Evolutionary conservation across 2,113 vertebrate species (phyloP), one percentile per base, ranked within the genome.

Genomic region (Conger conger): DNA sequence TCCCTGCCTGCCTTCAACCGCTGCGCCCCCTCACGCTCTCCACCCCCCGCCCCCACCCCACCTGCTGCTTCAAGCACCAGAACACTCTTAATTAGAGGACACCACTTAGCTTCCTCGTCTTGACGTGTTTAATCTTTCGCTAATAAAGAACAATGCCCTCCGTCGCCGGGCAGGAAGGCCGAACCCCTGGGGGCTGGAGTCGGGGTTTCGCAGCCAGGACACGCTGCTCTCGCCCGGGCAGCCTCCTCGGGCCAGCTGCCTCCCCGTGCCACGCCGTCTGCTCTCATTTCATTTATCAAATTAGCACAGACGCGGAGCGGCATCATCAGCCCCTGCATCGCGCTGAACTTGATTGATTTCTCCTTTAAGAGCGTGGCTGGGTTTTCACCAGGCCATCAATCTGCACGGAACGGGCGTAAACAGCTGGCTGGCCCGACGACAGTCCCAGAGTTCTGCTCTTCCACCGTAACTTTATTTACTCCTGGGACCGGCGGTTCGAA

Each of bases 71-170:
- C 6, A 53, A n/a, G 6, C 40, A 30, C 23, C 30, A 78, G 73
- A 42, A 57, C 86, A 80, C 86, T 88, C 60, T 85, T 91, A 87
- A 91, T 87, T 87, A 88, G 85, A 38, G 82, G 33, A 15, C 87
- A 84, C 76, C 42, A 83, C 17, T 45, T 54, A 63, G 79, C 76
- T 78, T 30, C 33, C 54, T 76, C 23, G 84, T 76, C 87, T 37
- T 79, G 53, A 7, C 80, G 78, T 33, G 50, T 81, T 57, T 89
- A 86, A 86, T 89, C 86, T 88, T 87, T 79, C 73, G 53, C 57
- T 78, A 82, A 89, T 79, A 60, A 57, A 37, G 54, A 78, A 57
- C 80, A 50, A 68, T 81, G 82, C 81, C 81, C 80, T 81, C 76
- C 57, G 45, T 76, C 15, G 8, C 33, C 30, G 18, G 76, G 40